Evolutionary conservation across 1,140 invertebrate species (phyloP).

Genomic region (Euwallacea fornicatus): DNA sequence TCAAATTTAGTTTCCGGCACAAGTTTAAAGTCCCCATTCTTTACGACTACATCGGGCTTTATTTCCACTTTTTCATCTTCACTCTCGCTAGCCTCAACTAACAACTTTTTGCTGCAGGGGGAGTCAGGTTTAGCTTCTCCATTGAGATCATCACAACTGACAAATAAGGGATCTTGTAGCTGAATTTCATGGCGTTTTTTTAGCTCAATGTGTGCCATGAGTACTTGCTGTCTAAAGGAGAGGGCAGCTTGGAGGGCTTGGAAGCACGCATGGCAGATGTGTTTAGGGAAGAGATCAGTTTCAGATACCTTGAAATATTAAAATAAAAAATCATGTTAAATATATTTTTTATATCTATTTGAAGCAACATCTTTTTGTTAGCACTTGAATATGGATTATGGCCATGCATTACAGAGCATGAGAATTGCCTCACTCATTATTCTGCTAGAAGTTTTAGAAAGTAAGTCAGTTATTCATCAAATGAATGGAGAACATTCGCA

Average conservation of each 20-base stretch:
- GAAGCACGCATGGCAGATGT: conserved; percentile 17
- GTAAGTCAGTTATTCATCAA: too few relatives aligned
- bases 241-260: not conserved
- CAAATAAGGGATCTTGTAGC: conserved; percentile 13
- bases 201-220: conserved; percentile 11
- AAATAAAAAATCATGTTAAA: not conserved
- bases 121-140: not conserved
- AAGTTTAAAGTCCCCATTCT: not conserved
- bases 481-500: too few relatives aligned
- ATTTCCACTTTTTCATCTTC: not conserved
- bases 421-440: too few relatives aligned
- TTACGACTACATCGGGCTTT: not conserved
- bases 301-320: conserved; percentile 9
- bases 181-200: conserved; percentile 12
- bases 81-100: not conserved
- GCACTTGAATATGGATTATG: not conserved
- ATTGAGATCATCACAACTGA: conserved; percentile 12
- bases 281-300: conserved; percentile 15
- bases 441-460: too few relatives aligned
- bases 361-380: not conserved
- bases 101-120: not conserved
- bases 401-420: not conserved
- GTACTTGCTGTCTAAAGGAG: conserved; percentile 13
- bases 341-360: not conserved
- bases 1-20: not conserved